Conservation (phyloP, 1,140 invertebrate species). For the Onthophagus taurus region DNA sequence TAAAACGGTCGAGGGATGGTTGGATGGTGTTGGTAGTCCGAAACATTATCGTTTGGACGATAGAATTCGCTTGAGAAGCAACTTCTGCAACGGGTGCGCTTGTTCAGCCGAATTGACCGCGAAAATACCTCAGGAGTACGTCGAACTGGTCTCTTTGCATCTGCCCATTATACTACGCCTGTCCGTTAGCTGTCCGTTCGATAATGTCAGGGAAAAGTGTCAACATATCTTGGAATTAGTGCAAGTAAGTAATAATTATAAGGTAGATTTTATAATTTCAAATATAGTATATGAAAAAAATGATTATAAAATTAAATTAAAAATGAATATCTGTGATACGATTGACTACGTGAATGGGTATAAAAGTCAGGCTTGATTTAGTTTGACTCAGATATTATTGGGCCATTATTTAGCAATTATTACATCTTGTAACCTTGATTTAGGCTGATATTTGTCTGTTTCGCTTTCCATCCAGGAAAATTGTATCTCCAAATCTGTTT, state of each 20-base stretch:
- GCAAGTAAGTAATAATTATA: slow-evolving; percentile 37
- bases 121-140: slow-evolving; percentile 42
- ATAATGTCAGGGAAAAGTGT: slow-evolving; percentile 48
- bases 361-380: too few relatives aligned
- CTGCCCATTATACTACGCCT: slow-evolving; percentile 48
- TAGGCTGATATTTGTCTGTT: too few relatives aligned
- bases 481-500: too few relatives aligned
- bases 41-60: slow-evolving; percentile 28
- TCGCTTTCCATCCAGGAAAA: too few relatives aligned
- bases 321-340: background rate
- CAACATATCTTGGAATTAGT: slow-evolving; percentile 47
- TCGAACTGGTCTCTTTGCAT: slow-evolving; percentile 45
- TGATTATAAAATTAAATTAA: background rate
- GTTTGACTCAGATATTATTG: too few relatives aligned
- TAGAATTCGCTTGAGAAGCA: slow-evolving; percentile 11
- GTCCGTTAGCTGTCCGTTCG: slow-evolving; percentile 48
- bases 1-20: slow-evolving; percentile 47
- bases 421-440: too few relatives aligned
- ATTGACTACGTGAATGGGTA: too few relatives aligned
- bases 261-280: background rate
- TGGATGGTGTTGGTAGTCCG: slow-evolving; percentile 44
- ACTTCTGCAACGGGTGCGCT: slow-evolving; percentile 19
- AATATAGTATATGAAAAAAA: background rate
- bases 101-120: slow-evolving; percentile 36
- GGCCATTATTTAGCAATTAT: too few relatives aligned